phyloP scores from a whole-genome alignment of 2,888 invertebrate species.

The Penaeus monodon region DNA sequence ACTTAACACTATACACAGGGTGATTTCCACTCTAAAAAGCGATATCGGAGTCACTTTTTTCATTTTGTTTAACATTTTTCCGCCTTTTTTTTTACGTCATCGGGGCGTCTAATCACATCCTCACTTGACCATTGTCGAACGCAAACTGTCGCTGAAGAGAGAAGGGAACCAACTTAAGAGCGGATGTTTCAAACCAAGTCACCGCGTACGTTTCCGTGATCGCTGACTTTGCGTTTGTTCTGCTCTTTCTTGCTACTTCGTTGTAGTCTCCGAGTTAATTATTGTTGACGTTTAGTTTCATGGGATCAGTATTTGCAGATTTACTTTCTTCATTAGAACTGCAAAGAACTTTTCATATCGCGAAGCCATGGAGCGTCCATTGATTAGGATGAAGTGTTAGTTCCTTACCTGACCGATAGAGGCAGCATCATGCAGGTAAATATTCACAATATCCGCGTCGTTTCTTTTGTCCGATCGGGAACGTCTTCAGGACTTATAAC shows the following conservation, averaged over 20 bases:
- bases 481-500: not conserved
- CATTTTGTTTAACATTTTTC: not conserved
- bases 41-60: not conserved
- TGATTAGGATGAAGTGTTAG: constrained; percentile 14
- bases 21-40: not conserved
- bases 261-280: constrained; percentile 33
- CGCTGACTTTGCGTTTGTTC: not conserved
- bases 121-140: constrained; percentile 12
- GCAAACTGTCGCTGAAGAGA: not conserved
- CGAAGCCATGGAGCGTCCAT: too few species aligned
- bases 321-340: not conserved
- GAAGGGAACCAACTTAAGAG: not conserved
- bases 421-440: constrained; percentile 35
- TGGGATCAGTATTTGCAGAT: not conserved
- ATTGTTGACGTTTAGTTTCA: too few species aligned
- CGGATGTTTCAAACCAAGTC: constrained; percentile 23
- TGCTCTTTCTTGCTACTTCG: constrained; percentile 19
- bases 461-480: not conserved
- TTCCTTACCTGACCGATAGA: constrained; percentile 48
- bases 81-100: constrained; percentile 8
- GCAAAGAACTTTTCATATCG: not conserved
- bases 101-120: not conserved
- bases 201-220: constrained; percentile 8
- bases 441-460: not conserved
- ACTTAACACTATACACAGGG: constrained; percentile 20